These are phyloP conservation scores for Rhinogobio ventralis DNA, from an alignment of 2,797 vertebrate species.

Conservation along the genomic window DNA sequence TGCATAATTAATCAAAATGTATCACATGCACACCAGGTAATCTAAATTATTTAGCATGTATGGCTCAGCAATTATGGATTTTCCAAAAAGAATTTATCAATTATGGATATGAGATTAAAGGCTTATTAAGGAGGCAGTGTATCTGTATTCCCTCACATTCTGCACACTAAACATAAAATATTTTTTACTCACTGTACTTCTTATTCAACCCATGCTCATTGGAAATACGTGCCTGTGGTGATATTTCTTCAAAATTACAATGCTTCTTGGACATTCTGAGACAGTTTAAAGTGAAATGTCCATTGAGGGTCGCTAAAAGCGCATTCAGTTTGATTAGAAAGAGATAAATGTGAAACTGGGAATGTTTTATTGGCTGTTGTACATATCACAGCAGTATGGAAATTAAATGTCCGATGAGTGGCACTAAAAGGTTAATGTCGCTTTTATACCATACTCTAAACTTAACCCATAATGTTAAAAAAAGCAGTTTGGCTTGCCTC, in stretches of 20 bases:
- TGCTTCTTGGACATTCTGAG: not conserved
- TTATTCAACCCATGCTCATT: not conserved
- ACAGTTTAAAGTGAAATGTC: not conserved
- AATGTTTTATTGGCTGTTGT: not conserved
- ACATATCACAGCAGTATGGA: not conserved
- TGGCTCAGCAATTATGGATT: not conserved
- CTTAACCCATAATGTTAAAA: not conserved
- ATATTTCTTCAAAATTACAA: not conserved
- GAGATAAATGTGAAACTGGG: not conserved
- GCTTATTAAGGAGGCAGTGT: slow-evolving; percentile 1
- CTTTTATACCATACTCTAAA: not conserved
- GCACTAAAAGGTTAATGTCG: not conserved
- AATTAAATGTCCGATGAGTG: not conserved
- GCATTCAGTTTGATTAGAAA: not conserved
- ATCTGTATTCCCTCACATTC: not conserved
- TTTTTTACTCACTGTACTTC: not conserved
- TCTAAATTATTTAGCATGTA: slow-evolving; percentile 23
- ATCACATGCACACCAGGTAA: not conserved
- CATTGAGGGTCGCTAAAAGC: not conserved
- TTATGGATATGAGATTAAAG: slow-evolving; percentile 32
- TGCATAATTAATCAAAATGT: not conserved
- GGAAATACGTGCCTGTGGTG: not conserved
- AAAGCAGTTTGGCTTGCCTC: not conserved
- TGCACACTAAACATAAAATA: not conserved
- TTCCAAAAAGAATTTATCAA: not conserved